Conservation (phyloP, 2,888 invertebrate species). For the Perizoma flavofasciatum region DNA sequence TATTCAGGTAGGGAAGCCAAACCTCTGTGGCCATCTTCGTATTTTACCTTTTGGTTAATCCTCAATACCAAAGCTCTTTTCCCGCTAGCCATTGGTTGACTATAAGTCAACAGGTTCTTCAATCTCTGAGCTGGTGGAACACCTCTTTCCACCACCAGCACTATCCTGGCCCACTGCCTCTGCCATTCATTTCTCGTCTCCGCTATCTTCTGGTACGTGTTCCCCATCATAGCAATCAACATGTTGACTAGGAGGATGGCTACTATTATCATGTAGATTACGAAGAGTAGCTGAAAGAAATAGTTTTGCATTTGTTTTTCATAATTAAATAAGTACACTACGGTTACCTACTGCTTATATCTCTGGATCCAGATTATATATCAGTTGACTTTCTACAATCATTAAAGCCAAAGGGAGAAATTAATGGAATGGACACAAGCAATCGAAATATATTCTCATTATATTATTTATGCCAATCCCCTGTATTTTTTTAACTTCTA, state of each 20-base stretch:
- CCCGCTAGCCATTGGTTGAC: constrained; percentile 96
- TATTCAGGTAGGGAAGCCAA: too few species aligned
- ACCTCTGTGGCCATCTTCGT: too few species aligned
- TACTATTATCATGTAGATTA: constrained; percentile 98
- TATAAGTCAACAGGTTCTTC: constrained; percentile 94
- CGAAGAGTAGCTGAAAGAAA: constrained; percentile 90
- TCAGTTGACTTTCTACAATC: too few species aligned
- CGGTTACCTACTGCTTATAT: too few species aligned
- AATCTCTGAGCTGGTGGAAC: constrained; percentile 94
- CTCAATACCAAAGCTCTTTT: constrained; percentile 93
- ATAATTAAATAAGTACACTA: too few species aligned
- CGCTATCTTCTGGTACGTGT: constrained; percentile 98
- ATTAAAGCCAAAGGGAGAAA: too few species aligned
- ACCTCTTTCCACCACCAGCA: constrained; percentile 98
- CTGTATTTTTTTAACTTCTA: too few species aligned
- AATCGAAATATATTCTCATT: too few species aligned
- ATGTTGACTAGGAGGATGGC: constrained; percentile 97
- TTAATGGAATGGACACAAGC: too few species aligned
- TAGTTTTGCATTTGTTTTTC: background rate
- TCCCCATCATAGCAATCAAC: constrained; percentile 99
- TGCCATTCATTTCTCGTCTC: constrained; percentile 99
- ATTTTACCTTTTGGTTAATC: constrained; percentile 92
- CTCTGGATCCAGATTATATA: too few species aligned
- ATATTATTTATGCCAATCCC: too few species aligned
- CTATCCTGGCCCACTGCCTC: constrained; percentile 98